phyloP scores from a whole-genome alignment of 2,113 vertebrate genomes.

The Lanius collurio region DNA sequence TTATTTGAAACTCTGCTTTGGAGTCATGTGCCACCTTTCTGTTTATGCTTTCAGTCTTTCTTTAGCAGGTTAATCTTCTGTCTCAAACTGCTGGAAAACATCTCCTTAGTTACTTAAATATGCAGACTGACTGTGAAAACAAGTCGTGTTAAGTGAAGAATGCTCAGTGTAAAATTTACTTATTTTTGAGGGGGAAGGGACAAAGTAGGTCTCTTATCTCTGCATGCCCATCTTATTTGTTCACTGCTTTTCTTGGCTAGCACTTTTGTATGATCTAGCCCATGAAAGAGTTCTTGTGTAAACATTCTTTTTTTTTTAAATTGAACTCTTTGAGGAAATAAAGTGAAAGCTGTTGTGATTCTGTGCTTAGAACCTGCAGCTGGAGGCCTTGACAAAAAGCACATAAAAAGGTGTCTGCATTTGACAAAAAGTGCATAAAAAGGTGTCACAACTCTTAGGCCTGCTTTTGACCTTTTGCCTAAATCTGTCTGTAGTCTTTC shows the following conservation, averaged over 20 bases:
- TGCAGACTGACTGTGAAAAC: not conserved
- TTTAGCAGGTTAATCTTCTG: not conserved
- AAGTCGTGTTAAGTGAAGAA: not conserved
- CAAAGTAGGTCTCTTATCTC: not conserved
- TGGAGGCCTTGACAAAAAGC: not conserved
- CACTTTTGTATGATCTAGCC: not conserved
- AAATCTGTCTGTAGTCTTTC: not conserved
- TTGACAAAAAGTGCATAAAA: not conserved
- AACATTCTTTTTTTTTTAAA: not conserved
- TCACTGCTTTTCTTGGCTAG: not conserved
- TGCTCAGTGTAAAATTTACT: not conserved
- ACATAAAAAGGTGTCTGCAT: not conserved
- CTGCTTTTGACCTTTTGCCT: not conserved
- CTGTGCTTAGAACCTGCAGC: not conserved
- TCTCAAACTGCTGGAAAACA: not conserved
- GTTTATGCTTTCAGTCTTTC: not conserved
- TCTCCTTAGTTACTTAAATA: not conserved
- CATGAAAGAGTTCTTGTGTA: not conserved
- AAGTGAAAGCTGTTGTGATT: not conserved
- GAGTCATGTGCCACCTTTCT: not conserved
- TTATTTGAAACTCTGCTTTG: not conserved
- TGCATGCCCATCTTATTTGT: not conserved
- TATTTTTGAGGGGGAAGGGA: not conserved
- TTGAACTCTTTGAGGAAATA: not conserved
- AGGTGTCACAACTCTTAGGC: not conserved